Percentiles rank a stretch among this genome's conserved stretches.
These are phyloP conservation scores for Vicugna pacos DNA, from an alignment of 2,113 vertebrate species.

Conservation along the genomic window DNA sequence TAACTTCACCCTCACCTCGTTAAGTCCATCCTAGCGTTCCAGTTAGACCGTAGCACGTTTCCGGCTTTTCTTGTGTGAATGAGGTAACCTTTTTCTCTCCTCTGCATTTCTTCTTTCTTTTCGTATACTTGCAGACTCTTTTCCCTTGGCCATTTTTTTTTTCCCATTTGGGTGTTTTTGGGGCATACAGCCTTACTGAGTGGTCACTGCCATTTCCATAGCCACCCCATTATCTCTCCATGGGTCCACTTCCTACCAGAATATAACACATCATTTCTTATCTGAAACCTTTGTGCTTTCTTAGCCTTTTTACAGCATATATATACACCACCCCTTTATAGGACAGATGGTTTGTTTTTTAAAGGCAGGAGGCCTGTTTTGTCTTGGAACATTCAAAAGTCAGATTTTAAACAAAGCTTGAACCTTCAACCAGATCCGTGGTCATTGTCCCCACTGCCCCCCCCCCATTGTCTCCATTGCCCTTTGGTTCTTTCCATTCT, in stretches of 20 bases:
- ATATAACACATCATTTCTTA: not conserved
- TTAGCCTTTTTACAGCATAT: not conserved
- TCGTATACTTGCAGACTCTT: not conserved
- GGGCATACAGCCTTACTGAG: not conserved
- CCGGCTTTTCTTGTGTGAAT: not conserved
- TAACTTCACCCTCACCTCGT: not conserved
- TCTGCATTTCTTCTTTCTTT: not conserved
- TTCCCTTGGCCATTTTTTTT: not conserved
- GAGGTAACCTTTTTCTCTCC: not conserved
- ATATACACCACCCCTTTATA: not conserved
- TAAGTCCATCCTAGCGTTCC: not conserved
- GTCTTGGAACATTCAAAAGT: not conserved
- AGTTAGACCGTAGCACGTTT: not conserved
- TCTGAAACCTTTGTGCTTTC: not conserved
- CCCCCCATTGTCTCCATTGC: not conserved
- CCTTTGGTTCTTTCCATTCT: not conserved
- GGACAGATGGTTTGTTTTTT: not conserved
- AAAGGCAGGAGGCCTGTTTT: not conserved
- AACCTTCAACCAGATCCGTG: not conserved
- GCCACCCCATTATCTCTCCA: rapidly evolving
- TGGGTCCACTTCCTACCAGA: not conserved
- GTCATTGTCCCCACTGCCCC: not conserved
- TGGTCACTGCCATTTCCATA: not conserved
- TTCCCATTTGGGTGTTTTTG: not conserved
- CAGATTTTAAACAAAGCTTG: not conserved